A percentile compares a stretch with the other conserved stretches of the same genome.
phyloP scores from a whole-genome alignment of 2,113 vertebrate genomes.

The Labeo catla region DNA sequence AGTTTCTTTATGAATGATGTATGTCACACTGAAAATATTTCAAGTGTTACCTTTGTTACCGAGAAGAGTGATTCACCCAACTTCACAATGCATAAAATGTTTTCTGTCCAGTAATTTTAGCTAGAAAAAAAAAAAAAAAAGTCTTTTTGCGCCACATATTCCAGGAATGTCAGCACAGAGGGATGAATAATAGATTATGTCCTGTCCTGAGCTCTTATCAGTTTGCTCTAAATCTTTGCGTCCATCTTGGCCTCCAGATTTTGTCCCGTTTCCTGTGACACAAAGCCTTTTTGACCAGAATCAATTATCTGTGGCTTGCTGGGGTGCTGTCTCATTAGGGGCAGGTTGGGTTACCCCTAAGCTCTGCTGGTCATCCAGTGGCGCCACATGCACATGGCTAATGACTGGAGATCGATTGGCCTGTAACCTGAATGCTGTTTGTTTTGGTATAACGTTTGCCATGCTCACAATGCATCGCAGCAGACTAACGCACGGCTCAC shows the following conservation, averaged over 20 bases:
- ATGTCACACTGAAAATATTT: conserved; percentile 34
- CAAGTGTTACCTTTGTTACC: conserved; percentile 19
- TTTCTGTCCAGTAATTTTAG: conserved; percentile 32
- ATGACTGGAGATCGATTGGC: conserved; percentile 78
- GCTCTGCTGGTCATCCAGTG: conserved; percentile 70
- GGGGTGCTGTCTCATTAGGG: conserved; percentile 60
- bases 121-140: conserved; percentile 40
- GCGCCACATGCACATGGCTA: conserved; percentile 76
- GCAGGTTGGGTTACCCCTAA: conserved; percentile 70
- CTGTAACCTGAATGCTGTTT: conserved; percentile 74
- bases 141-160: conserved; percentile 44
- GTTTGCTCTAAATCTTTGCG: conserved; percentile 43
- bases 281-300: conserved; percentile 63
- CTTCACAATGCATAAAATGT: conserved; percentile 13
- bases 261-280: conserved; percentile 67
- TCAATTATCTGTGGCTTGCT: conserved; percentile 67
- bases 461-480: conserved; percentile 61
- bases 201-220: conserved; percentile 54
- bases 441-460: conserved; percentile 72
- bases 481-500: conserved; percentile 54
- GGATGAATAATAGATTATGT: conserved; percentile 59
- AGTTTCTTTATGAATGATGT: conserved; percentile 28
- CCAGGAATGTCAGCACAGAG: conserved; percentile 55
- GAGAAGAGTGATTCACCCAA: conserved; percentile 16
- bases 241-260: conserved; percentile 42